These are phyloP conservation scores for Nowickia ferox DNA, from an alignment of 2,888 invertebrate genomes.

Conservation along the genomic window DNA sequence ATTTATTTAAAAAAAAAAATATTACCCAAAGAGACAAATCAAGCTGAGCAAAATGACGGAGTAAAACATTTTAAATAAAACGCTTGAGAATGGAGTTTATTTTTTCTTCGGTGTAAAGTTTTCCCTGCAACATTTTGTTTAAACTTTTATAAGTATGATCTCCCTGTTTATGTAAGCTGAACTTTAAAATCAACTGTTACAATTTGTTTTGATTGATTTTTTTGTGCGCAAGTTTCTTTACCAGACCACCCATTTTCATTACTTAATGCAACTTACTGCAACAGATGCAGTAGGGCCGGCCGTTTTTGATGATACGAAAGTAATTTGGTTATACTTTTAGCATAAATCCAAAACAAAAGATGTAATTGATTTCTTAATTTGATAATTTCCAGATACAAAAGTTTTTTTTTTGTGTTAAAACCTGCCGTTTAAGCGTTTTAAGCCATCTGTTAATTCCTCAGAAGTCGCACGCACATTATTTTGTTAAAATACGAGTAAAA, in stretches of 20 bases:
- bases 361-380: slow-evolving; percentile 59
- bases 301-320: slow-evolving; percentile 57
- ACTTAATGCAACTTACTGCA: slow-evolving; percentile 42
- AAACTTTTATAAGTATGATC: too few species aligned
- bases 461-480: slow-evolving; percentile 69
- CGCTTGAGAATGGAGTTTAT: too few species aligned
- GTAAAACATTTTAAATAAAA: too few species aligned
- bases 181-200: too few species aligned
- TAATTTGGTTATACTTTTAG: slow-evolving; percentile 26
- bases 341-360: slow-evolving; percentile 12
- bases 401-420: too few species aligned
- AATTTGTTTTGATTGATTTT: too few species aligned
- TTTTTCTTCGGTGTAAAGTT: too few species aligned
- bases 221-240: neutral
- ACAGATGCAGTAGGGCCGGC: slow-evolving; percentile 53
- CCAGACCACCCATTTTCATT: slow-evolving; percentile 38
- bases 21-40: too few species aligned
- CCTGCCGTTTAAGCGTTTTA: slow-evolving; percentile 61
- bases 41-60: too few species aligned
- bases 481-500: slow-evolving; percentile 8
- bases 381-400: slow-evolving; percentile 37
- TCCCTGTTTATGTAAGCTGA: too few species aligned
- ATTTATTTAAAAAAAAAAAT: too few species aligned
- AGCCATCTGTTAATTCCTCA: slow-evolving; percentile 69
- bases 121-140: too few species aligned